Percentiles rank a stretch among this genome's conserved stretches.
These are phyloP conservation scores for Aporophyla nigra DNA, from an alignment of 2,888 invertebrate species.

Conservation along the genomic window DNA sequence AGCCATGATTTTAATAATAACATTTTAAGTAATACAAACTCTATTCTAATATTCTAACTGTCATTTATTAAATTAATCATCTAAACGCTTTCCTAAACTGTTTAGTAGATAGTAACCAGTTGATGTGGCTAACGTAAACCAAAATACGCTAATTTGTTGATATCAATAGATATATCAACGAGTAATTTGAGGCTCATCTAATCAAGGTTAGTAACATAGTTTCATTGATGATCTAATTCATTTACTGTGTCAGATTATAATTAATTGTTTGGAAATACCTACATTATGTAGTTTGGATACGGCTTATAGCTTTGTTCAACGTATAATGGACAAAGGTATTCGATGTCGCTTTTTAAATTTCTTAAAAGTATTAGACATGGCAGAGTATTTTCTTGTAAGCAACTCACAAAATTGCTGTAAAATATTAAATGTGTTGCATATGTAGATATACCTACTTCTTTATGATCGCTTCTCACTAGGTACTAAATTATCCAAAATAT, in stretches of 20 bases:
- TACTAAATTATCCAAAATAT: too few relatives aligned
- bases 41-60: background rate
- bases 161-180: constrained; percentile 20
- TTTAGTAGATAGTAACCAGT: background rate
- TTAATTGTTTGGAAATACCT: constrained; percentile 17
- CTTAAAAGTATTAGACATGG: background rate
- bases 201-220: constrained; percentile 38
- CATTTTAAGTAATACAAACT: background rate
- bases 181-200: constrained; percentile 24
- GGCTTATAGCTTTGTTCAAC: background rate
- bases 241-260: constrained; percentile 10
- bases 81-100: constrained; percentile 1
- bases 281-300: background rate
- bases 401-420: too few relatives aligned
- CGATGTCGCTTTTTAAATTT: background rate
- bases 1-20: background rate
- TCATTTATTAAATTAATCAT: constrained; percentile 2
- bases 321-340: background rate
- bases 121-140: constrained; percentile 1
- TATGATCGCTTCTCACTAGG: constrained; percentile 1
- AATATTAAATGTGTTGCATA: background rate
- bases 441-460: too few relatives aligned
- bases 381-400: background rate
- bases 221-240: constrained; percentile 14
- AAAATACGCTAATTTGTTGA: constrained; percentile 32